Evolutionary conservation across 1,140 invertebrate genomes (phyloP), one percentile per base, ranked within the genome.

Genomic region (Drosophila ananassae): DNA sequence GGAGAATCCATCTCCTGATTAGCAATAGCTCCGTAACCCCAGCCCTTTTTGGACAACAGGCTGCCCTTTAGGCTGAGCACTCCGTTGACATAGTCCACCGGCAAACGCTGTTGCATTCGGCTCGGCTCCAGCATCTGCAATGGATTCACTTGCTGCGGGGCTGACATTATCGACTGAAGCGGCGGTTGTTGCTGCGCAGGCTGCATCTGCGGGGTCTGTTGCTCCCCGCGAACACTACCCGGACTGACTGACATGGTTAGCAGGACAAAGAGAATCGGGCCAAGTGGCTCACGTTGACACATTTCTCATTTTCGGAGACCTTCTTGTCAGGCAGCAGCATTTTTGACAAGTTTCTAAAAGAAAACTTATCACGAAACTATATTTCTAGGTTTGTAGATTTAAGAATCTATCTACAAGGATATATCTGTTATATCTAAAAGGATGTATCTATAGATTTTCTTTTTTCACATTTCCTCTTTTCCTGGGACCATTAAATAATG

Each of bases 11-110:
- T 22, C 56, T 39, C 22, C 13, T 39, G 25, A 63, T 63, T 51
- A 7, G 32, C 41, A 6, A 21, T 5, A 5, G 9, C 41, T 10
- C 21, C 21, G 7, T 41, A 7, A 17, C 2, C 47, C n/a, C 30
- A 21, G 44, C 3, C n/a, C 39, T n/a, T 61, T 41, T 57, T 82
- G 47, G 57, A 4, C 30, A 79, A 39, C 25, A 87, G 32, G 1
- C 76, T 79, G 21, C 71, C 32, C 64, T 89, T 89, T 2, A 89
- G 52, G 4, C 51, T 80, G 8, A 89, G 73, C 17, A 89, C 0
- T n/a, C 84, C 84, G 50, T 83, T 89, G 2, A 89, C 37, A 39
- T 90, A 89, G 8, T 37, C 60, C 0, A 60, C 13, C 12, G 58
- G 21, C 34, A 81, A 13, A 2, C 28, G 24, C 32, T 52, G 48